phyloP scores from a whole-genome alignment of 2,113 vertebrate genomes.

The Kobus ellipsiprymnus region DNA sequence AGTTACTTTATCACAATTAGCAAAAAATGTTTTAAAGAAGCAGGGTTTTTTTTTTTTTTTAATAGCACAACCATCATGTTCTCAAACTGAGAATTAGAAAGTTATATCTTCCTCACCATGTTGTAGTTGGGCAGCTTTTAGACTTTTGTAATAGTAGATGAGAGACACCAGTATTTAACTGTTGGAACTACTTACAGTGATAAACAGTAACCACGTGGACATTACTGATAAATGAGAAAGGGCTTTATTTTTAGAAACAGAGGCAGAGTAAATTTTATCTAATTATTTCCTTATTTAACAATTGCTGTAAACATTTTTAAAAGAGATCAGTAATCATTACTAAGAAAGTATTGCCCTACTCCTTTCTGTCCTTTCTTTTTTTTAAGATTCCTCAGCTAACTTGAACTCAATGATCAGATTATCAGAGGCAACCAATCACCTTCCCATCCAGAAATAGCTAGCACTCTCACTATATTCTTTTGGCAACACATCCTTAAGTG shows the following conservation, averaged over 20 bases:
- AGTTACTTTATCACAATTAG: constrained; percentile 40
- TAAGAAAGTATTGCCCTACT: constrained; percentile 7
- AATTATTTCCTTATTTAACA: constrained; percentile 42
- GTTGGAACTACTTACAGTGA: constrained; percentile 63
- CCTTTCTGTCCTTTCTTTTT: constrained; percentile 17
- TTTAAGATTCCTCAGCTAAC: constrained; percentile 43
- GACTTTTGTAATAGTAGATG: constrained; percentile 63
- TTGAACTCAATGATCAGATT: constrained; percentile 33
- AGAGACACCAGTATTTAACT: constrained; percentile 60
- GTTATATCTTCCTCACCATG: constrained; percentile 22
- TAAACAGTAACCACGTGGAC: constrained; percentile 74
- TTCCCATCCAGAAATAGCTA: constrained; percentile 25
- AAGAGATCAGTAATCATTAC: constrained; percentile 37
- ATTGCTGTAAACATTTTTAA: constrained; percentile 29
- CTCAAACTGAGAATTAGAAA: constrained; percentile 45
- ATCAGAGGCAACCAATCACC: constrained; percentile 54
- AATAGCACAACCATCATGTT: neutral
- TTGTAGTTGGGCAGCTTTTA: constrained; percentile 25
- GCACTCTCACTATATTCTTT: constrained; percentile 23
- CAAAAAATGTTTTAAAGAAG: constrained; percentile 45
- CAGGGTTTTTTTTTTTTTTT: neutral
- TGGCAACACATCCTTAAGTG: constrained; percentile 57
- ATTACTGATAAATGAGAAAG: constrained; percentile 77
- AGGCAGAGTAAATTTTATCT: constrained; percentile 58
- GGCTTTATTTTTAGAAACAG: constrained; percentile 75